A percentile compares a stretch with the other conserved stretches of the same genome.
phyloP scores from a whole-genome alignment of 2,888 invertebrate genomes.

The Tinea semifulvella region DNA sequence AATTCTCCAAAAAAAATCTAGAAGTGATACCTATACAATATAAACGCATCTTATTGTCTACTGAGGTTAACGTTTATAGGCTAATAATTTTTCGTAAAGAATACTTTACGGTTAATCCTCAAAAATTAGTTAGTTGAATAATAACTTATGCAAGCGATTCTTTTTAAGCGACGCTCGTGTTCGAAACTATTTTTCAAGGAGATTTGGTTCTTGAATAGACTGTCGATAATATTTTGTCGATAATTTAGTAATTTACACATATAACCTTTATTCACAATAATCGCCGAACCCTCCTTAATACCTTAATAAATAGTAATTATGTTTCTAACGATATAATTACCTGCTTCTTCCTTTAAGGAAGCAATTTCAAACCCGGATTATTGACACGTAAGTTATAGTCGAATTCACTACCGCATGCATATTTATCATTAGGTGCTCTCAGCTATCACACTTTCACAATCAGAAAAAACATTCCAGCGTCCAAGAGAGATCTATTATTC shows the following conservation, averaged over 20 bases:
- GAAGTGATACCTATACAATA: no score
- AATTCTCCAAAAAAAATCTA: no score
- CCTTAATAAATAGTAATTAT: background rate
- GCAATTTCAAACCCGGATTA: background rate
- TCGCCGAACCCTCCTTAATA: no score
- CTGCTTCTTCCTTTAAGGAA: background rate
- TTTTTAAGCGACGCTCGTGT: background rate
- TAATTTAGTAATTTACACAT: no score
- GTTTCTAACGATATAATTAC: background rate
- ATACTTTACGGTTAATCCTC: no score
- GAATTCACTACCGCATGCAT: background rate
- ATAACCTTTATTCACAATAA: no score
- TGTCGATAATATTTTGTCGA: background rate
- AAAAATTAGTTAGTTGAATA: background rate
- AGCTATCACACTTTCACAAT: constrained; percentile 1
- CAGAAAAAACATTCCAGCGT: background rate
- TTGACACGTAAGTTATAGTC: background rate
- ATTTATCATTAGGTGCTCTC: background rate
- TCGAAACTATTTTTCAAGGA: background rate
- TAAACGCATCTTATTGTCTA: no score
- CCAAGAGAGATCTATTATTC: background rate
- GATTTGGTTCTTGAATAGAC: background rate
- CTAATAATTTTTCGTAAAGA: no score
- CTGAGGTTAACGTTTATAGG: no score
- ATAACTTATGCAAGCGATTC: constrained; percentile 3